Conservation (phyloP, 2,888 invertebrate species). For the Enoplolaimus lenunculus region DNA sequence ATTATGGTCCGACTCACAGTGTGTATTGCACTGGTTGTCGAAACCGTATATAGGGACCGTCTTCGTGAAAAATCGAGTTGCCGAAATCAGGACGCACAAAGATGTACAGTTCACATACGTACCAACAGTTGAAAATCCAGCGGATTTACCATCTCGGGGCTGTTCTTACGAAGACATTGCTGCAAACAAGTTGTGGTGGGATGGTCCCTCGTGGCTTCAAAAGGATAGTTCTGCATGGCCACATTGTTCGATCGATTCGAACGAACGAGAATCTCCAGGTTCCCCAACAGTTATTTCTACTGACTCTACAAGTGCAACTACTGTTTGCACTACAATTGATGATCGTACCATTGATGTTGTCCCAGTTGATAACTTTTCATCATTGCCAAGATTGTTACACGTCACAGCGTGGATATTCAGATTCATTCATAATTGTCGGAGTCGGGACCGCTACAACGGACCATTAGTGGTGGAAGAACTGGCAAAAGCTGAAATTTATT, state of each 20-base stretch:
- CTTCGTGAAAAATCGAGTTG: slow-evolving; percentile 7
- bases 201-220: background rate
- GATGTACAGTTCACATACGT: background rate
- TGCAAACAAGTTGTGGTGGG: background rate
- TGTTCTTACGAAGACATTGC: background rate
- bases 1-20: slow-evolving; percentile 27
- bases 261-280: too few relatives aligned
- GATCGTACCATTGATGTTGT: background rate
- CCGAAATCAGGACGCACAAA: background rate
- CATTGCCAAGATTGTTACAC: background rate
- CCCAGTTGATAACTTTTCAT: background rate
- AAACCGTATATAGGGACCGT: background rate
- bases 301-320: background rate
- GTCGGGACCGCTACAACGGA: background rate
- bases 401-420: background rate
- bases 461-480: background rate
- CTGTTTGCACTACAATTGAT: background rate
- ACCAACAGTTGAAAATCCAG: background rate
- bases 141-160: background rate
- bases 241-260: background rate
- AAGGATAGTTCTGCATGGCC: background rate
- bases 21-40: slow-evolving; percentile 28
- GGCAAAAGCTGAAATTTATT: background rate
- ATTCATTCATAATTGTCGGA: background rate
- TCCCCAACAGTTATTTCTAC: too few relatives aligned